Percentiles rank a stretch among this genome's conserved stretches.
Conservation (phyloP, 2,797 vertebrate species). For the Lagorchestes hirsutus region DNA sequence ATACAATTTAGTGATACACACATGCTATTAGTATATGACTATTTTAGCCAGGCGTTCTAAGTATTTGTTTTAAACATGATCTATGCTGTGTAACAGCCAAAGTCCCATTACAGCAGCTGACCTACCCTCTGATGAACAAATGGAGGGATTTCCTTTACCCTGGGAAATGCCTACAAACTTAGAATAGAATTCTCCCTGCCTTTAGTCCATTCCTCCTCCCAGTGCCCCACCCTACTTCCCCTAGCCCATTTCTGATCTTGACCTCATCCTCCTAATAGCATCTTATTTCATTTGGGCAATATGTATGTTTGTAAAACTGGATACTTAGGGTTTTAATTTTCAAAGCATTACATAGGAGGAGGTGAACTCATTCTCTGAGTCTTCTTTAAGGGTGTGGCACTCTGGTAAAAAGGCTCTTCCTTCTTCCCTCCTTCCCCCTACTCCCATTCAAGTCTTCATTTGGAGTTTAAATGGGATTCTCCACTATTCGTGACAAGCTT, state of each 20-base stretch:
- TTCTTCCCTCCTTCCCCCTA: not conserved
- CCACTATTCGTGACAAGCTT: not conserved
- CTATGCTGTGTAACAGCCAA: slow-evolving; percentile 65
- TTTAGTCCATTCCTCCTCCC: not conserved
- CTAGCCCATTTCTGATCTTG: not conserved
- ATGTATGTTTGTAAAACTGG: slow-evolving; percentile 69
- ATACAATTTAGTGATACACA: accelerated
- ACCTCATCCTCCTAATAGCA: slow-evolving; percentile 66
- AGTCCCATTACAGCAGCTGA: slow-evolving; percentile 74
- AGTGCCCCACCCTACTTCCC: not conserved
- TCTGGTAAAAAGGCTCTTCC: not conserved
- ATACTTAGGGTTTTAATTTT: slow-evolving; percentile 71
- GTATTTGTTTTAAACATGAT: slow-evolving; percentile 63
- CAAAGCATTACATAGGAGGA: slow-evolving; percentile 53
- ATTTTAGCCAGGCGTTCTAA: slow-evolving; percentile 53
- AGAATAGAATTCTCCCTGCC: slow-evolving; percentile 73
- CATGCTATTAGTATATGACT: slow-evolving; percentile 45
- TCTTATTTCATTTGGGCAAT: slow-evolving; percentile 74
- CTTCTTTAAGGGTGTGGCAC: not conserved
- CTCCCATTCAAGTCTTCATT: not conserved
- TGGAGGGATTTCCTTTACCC: slow-evolving; percentile 61
- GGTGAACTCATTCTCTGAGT: slow-evolving; percentile 1
- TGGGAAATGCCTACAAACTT: slow-evolving; percentile 63
- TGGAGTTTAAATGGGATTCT: slow-evolving; percentile 15
- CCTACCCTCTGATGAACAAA: slow-evolving; percentile 24